Conservation (phyloP, 2,888 invertebrate species). For the Scrobipalpa atriplicella region DNA sequence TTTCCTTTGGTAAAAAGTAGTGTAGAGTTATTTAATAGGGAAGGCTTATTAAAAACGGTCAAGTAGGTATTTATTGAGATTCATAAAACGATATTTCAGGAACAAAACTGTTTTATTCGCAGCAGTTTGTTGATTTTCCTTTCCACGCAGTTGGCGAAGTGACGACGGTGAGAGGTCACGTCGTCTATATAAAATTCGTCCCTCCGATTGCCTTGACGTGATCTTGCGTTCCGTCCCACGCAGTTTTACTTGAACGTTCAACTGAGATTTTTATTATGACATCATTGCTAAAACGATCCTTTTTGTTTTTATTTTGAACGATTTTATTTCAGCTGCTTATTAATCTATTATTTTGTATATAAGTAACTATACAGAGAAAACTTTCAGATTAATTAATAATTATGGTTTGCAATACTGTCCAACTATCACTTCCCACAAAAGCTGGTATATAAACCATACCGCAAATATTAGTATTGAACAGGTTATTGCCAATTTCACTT, state of each 20-base stretch:
- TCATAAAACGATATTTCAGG: not conserved
- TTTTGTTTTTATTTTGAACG: not conserved
- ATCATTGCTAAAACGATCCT: not conserved
- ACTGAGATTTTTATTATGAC: slow-evolving; percentile 5
- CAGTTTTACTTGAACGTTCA: not conserved
- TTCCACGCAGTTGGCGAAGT: not conserved
- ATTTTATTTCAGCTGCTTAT: too few species aligned
- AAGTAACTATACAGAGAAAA: too few species aligned
- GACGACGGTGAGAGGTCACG: slow-evolving; percentile 16
- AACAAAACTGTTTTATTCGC: slow-evolving; percentile 2
- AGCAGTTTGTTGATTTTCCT: slow-evolving; percentile 11
- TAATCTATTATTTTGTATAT: too few species aligned
- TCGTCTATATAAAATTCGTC: slow-evolving; percentile 16
- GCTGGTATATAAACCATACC: not conserved
- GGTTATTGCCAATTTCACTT: not conserved
- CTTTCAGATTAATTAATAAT: too few species aligned
- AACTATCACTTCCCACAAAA: too few species aligned
- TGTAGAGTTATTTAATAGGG: too few species aligned
- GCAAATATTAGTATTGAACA: not conserved
- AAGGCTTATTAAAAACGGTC: too few species aligned
- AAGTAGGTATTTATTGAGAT: too few species aligned
- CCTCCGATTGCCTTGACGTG: slow-evolving; percentile 24
- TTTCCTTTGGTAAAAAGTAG: too few species aligned
- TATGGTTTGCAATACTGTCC: too few species aligned
- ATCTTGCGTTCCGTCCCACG: slow-evolving; percentile 11